These are phyloP conservation scores for Zeuzera pyrina DNA, from an alignment of 2,888 invertebrate species.

Conservation along the genomic window DNA sequence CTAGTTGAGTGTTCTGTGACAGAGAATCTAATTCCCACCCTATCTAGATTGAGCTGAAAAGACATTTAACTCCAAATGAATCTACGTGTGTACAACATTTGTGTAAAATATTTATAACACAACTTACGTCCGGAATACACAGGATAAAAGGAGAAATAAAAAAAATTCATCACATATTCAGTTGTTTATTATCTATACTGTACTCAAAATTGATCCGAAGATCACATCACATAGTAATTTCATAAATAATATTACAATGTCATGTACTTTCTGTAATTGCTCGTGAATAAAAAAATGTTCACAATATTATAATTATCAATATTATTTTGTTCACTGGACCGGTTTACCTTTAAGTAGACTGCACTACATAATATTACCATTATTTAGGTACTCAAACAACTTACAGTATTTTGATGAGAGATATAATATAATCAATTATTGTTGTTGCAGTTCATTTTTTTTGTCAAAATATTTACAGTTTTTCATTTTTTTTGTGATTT, in stretches of 20 bases:
- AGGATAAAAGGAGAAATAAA: constrained; percentile 31
- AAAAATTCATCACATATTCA: constrained; percentile 75
- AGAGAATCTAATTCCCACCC: too few species aligned
- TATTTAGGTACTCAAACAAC: constrained; percentile 63
- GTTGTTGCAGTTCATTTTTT: constrained; percentile 71
- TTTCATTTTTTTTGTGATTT: constrained; percentile 73
- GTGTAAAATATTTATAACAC: neutral
- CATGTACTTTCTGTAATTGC: constrained; percentile 72
- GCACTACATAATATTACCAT: constrained; percentile 64
- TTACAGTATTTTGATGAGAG: constrained; percentile 69
- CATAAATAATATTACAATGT: constrained; percentile 75
- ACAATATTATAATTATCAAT: constrained; percentile 69
- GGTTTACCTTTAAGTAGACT: constrained; percentile 64
- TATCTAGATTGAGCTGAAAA: too few species aligned
- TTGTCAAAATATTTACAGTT: constrained; percentile 73
- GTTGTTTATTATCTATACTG: constrained; percentile 83
- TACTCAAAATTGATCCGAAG: constrained; percentile 82
- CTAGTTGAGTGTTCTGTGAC: too few species aligned
- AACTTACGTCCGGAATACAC: neutral
- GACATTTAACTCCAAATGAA: neutral
- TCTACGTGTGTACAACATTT: neutral
- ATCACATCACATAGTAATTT: constrained; percentile 82
- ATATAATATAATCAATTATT: constrained; percentile 61
- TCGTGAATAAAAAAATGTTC: constrained; percentile 72
- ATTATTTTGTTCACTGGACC: constrained; percentile 73